Base-by-base conservation (phyloP, 2,888 invertebrate genomes). In the Antheraea yamamai region DNA sequence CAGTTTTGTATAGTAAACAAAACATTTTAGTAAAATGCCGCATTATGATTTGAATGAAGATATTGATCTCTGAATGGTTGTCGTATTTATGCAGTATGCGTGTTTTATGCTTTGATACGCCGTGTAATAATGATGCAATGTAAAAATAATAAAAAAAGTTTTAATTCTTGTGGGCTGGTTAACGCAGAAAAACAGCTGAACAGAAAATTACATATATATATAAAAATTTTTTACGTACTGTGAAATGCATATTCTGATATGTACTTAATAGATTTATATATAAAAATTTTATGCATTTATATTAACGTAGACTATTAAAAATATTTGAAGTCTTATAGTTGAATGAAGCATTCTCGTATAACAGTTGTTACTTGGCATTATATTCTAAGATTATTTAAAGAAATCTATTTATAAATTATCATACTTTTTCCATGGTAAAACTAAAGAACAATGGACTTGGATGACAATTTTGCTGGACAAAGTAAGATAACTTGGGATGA, bases 21-120 rank as follows among this genome's bases (percentile, higher is more conserved):
- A 80, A 81, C 75, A 78, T 76, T 80, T 74, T 82, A 77, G 79
- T 78, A 80, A 82, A 87, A 83, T 91, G 87, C 91, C 90, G 91
- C 91, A 92, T 89, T 80, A 88, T 80, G 71, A 58, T 91, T 91
- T 93, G 91, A 90, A 92, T 89, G 79, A 88, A 80, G 71, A 72
- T 91, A 91, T 93, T 86, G 92, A 93, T 92, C 91, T 88, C 80
- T 86, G 81, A 82, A 88, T 89, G 85, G 26, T 83, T 82, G 72
- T 35, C 55, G 72, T 55, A 70, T 61, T 30, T 26, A 75, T 66
- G 68, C 73, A 58, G 26, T 73, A 39, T 20, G 68, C 58, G 30
- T 80, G 64, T 64, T 70, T 12, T 68, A 18, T 61, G 71, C 71
- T 71, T 72, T 20, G 61, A 72, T 74, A 47, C 20, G 61, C 10